Percentiles rank a stretch among this genome's conserved stretches.
phyloP scores from a whole-genome alignment of 2,888 invertebrate genomes.

The Papilio protenor region DNA sequence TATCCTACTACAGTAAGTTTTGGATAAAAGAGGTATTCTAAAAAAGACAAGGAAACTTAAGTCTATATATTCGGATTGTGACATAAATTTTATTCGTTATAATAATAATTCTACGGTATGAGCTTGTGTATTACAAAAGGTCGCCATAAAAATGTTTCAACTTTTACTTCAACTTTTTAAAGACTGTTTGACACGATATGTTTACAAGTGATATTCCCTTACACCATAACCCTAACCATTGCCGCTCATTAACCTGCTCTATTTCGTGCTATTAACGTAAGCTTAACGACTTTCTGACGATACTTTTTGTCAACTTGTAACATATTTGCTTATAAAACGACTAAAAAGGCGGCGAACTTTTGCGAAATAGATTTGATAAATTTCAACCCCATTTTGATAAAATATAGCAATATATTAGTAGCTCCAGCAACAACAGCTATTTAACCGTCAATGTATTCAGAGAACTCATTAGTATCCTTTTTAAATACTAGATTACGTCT shows the following conservation, averaged over 20 bases:
- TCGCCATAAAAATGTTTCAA: not conserved
- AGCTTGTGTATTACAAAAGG: not conserved
- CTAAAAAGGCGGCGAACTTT: not conserved
- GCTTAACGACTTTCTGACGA: slow-evolving; percentile 36
- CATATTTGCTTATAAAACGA: slow-evolving; percentile 23
- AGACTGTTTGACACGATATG: not conserved
- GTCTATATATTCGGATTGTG: too few species aligned
- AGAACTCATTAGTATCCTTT: too few species aligned
- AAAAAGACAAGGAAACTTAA: too few species aligned
- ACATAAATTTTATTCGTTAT: too few species aligned
- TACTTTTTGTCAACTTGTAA: slow-evolving; percentile 19
- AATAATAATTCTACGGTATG: too few species aligned
- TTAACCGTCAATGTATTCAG: too few species aligned
- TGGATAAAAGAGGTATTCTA: too few species aligned
- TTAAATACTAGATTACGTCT: too few species aligned
- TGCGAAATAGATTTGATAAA: not conserved
- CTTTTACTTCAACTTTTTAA: not conserved
- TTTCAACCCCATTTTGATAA: not conserved
- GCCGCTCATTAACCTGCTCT: slow-evolving; percentile 34
- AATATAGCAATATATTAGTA: not conserved
- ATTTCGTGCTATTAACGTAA: slow-evolving; percentile 33
- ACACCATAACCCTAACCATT: slow-evolving; percentile 17
- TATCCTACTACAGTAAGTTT: too few species aligned
- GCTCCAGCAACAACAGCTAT: too few species aligned
- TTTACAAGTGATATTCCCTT: not conserved